These are phyloP conservation scores for Colinus virginianus DNA, from an alignment of 2,113 vertebrate species.

Conservation along the genomic window DNA sequence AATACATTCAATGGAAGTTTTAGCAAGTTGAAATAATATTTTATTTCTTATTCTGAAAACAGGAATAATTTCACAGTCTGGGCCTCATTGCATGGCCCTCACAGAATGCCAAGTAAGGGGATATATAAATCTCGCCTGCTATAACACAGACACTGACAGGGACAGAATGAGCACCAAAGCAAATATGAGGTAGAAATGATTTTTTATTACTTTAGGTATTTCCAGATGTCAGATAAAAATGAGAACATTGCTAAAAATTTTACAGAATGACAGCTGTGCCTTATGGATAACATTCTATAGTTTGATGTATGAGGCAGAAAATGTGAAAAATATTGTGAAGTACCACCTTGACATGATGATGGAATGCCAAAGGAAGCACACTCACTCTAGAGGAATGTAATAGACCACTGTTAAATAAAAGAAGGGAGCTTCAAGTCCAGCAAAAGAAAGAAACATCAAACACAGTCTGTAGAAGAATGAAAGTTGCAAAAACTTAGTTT, in stretches of 20 bases:
- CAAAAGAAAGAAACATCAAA: background rate
- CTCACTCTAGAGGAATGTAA: constrained; percentile 58
- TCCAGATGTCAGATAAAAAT: constrained; percentile 85
- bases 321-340: constrained; percentile 83
- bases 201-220: constrained; percentile 85
- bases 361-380: constrained; percentile 62
- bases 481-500: background rate
- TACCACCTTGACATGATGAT: constrained; percentile 77
- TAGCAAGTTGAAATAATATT: background rate
- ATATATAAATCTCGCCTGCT: constrained; percentile 72
- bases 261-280: constrained; percentile 78
- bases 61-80: background rate
- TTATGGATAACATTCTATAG: constrained; percentile 78
- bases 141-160: constrained; percentile 72
- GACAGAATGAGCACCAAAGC: constrained; percentile 80
- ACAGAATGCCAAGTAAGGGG: constrained; percentile 51
- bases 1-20: background rate
- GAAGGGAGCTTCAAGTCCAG: background rate
- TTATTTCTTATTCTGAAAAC: constrained; percentile 12
- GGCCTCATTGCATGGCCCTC: background rate
- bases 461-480: background rate
- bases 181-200: constrained; percentile 81
- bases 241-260: constrained; percentile 83
- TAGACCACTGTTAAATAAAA: constrained; percentile 57
- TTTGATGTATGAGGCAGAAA: constrained; percentile 84